Base-by-base conservation (phyloP, 2,888 invertebrate genomes). In the Phaedon cochleariae region DNA sequence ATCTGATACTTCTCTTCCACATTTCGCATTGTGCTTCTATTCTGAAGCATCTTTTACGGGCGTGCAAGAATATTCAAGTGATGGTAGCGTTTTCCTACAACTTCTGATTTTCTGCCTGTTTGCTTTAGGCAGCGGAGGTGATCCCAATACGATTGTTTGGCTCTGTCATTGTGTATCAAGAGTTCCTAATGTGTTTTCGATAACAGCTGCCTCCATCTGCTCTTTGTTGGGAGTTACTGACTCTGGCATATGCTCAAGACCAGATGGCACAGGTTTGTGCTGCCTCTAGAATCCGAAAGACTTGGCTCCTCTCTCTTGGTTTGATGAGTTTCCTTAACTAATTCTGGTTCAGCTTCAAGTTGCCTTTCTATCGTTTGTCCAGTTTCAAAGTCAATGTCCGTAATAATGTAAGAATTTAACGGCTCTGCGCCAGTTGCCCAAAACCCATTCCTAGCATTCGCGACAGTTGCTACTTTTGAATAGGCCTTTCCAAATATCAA, bases 401-500 rank as follows among this genome's bases (percentile, higher is more conserved):
- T 51, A 51, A 51, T 20, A 51, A 51, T 51, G 15, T 51, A 4
- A 29, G 29, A 29, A 4, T 51, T 21, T 1, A 51, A 22, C 9
- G 51, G 51, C 10, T 51, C 10, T n/a, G 21, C 10, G 22, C 51
- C 49, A 17, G 12, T 5, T 49, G 51, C 22, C 10, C 57, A 17
- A 55, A 55, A 55, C 37, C 55, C 55, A 55, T 37, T 37, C 7
- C 31, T 55, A 17, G 55, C 37, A 37, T 55, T 55, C 31, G 55
- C 10, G 15, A 37, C 17, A 34, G 37, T 62, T 4, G 59, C 62
- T 1, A 62, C 54, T 31, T 59, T 58, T 49, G 46, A 37, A 51
- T 67, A 67, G 2, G 63, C 59, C 45, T 49, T 26, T n/a, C 54
- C 49, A 52, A 67, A 67, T n/a, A 67, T 10, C n/a, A 58, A 64